phyloP scores from a whole-genome alignment of 2,888 invertebrate genomes.

The Sceliomorpha sp. region DNA sequence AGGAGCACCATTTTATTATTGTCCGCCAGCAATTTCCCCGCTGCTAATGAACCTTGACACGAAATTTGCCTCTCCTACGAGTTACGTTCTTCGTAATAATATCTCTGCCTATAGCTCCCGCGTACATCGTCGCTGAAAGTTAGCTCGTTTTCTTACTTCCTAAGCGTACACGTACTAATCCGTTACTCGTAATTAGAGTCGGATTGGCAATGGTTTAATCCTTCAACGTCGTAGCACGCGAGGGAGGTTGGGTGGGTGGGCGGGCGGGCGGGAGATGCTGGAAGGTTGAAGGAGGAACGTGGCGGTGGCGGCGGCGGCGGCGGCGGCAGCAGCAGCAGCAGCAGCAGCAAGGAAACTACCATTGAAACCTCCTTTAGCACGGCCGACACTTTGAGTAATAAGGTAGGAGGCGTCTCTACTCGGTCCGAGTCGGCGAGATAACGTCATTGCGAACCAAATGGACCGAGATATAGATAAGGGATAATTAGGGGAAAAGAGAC shows the following conservation, averaged over 20 bases:
- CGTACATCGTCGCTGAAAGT: conserved; percentile 65
- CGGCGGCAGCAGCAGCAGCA: no score
- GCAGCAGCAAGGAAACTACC: conserved; percentile 66
- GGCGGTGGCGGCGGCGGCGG: no score
- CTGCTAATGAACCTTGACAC: conserved; percentile 34
- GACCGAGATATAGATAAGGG: conserved; percentile 79
- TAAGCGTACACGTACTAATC: conserved; percentile 72
- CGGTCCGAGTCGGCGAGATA: conserved; percentile 70
- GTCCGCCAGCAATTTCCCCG: conserved; percentile 30
- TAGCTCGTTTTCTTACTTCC: conserved; percentile 70
- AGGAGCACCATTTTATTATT: conserved; percentile 31
- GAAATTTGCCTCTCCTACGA: conserved; percentile 24
- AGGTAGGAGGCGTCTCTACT: conserved; percentile 70
- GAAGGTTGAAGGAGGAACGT: conserved; percentile 53
- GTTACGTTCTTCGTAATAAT: conserved; percentile 31
- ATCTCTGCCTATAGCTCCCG: conserved; percentile 21
- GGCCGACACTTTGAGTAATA: conserved; percentile 78
- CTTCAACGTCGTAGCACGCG: conserved; percentile 72
- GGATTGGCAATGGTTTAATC: conserved; percentile 79
- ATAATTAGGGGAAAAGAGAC: conserved; percentile 78
- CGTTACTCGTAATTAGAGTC: conserved; percentile 79
- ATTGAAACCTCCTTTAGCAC: conserved; percentile 69
- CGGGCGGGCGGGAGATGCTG: conserved; percentile 40
- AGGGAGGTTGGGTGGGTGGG: conserved; percentile 23
- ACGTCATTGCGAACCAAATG: conserved; percentile 79